A percentile compares a stretch with the other conserved stretches of the same genome.
phyloP scores from a whole-genome alignment of 1,140 invertebrate species.

The Nebria ingens region DNA sequence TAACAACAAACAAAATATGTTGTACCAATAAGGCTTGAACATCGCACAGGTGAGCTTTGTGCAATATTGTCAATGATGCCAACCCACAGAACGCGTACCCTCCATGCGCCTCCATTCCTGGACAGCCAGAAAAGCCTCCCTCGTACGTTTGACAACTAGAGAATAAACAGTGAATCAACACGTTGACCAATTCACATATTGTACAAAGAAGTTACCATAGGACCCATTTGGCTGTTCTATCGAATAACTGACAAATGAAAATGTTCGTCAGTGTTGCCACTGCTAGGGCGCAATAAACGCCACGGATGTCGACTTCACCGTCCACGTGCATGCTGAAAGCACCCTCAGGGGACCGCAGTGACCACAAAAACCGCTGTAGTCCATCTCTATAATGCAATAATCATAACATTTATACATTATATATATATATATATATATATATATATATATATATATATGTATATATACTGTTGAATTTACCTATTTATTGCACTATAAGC shows the following conservation, averaged over 20 bases:
- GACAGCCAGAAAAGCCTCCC: conserved; percentile 91
- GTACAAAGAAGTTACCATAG: conserved; percentile 39
- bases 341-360: conserved; percentile 71
- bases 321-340: conserved; percentile 83
- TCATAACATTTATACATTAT: background rate
- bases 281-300: conserved; percentile 88
- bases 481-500: conserved; percentile 82
- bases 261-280: conserved; percentile 84
- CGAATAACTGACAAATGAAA: conserved; percentile 58
- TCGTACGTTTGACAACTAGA: conserved; percentile 92
- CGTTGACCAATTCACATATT: background rate
- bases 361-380: conserved; percentile 67
- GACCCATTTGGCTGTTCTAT: conserved; percentile 84
- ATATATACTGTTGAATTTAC: conserved; percentile 34
- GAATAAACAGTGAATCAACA: conserved; percentile 12
- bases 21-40: conserved; percentile 62
- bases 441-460: conserved; percentile 1
- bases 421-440: background rate
- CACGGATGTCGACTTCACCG: conserved; percentile 93
- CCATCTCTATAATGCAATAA: conserved; percentile 39
- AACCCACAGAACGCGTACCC: conserved; percentile 97
- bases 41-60: conserved; percentile 70
- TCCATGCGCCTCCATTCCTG: conserved; percentile 95
- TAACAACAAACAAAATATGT: conserved; percentile 13
- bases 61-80: conserved; percentile 74